Conservation (phyloP, 2,113 vertebrate species). For the Paraplagusia blochii region DNA sequence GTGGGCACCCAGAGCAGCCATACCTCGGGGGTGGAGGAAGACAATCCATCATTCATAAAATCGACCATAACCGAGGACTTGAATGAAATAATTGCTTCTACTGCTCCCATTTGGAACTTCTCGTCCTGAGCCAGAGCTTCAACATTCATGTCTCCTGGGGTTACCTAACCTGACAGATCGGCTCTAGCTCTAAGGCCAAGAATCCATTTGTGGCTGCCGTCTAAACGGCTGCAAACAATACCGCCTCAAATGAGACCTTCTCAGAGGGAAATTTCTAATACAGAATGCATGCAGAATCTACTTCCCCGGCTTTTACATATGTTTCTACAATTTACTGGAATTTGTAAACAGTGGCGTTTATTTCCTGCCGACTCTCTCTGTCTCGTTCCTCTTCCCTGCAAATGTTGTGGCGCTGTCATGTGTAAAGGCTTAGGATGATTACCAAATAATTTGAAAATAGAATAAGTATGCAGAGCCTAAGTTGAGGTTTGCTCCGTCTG, state of each 20-base stretch:
- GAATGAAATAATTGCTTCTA: slow-evolving; percentile 22
- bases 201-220: background rate
- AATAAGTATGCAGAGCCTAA: slow-evolving; percentile 68
- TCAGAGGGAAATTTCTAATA: background rate
- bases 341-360: slow-evolving; percentile 41
- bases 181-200: background rate
- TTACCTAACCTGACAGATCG: too few relatives aligned
- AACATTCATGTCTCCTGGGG: too few relatives aligned
- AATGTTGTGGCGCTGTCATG: slow-evolving; percentile 68
- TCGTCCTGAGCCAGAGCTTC: background rate
- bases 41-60: slow-evolving; percentile 41
- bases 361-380: slow-evolving; percentile 32
- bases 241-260: background rate
- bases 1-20: slow-evolving; percentile 27
- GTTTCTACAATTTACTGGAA: slow-evolving; percentile 4
- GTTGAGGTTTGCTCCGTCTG: slow-evolving; percentile 73
- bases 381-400: slow-evolving; percentile 27
- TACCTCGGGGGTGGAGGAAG: slow-evolving; percentile 17
- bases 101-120: slow-evolving; percentile 4
- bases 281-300: background rate
- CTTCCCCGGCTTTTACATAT: background rate
- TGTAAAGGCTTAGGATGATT: slow-evolving; percentile 73
- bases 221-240: too few relatives aligned
- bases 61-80: slow-evolving; percentile 9
- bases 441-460: slow-evolving; percentile 78